Evolutionary conservation across 1,140 invertebrate species (phyloP).

Genomic region (Pinna nobilis): DNA sequence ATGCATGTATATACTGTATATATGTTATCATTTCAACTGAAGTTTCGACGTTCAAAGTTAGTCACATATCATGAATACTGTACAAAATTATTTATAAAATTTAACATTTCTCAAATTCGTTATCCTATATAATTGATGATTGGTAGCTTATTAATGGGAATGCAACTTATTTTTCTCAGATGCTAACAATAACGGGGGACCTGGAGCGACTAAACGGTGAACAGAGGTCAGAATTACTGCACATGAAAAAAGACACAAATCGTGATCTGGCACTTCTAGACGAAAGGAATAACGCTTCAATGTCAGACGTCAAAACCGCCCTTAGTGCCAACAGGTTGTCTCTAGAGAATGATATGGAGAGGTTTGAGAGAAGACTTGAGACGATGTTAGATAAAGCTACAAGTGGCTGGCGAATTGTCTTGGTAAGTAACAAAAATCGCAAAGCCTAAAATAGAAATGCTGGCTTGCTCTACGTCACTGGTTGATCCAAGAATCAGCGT

Average conservation of each 20-base stretch:
- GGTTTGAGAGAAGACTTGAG: slow-evolving; percentile 61
- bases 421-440: slow-evolving; percentile 52
- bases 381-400: slow-evolving; percentile 59
- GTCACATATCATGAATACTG: too few relatives aligned
- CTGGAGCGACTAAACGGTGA: slow-evolving; percentile 61
- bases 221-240: slow-evolving; percentile 57
- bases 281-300: slow-evolving; percentile 53
- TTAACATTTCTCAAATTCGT: too few relatives aligned
- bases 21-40: too few relatives aligned
- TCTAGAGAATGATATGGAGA: slow-evolving; percentile 59
- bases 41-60: too few relatives aligned
- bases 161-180: slow-evolving; percentile 46
- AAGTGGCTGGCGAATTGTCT: slow-evolving; percentile 45
- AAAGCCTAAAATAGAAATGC: too few relatives aligned
- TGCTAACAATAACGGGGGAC: slow-evolving; percentile 57
- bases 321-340: slow-evolving; percentile 44
- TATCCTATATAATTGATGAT: too few relatives aligned
- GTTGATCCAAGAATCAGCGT: too few relatives aligned
- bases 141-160: too few relatives aligned
- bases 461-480: too few relatives aligned
- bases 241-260: slow-evolving; percentile 61
- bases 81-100: too few relatives aligned
- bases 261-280: slow-evolving; percentile 63
- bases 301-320: slow-evolving; percentile 60
- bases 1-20: too few relatives aligned